Conservation (phyloP, 1,140 invertebrate genomes). For the Sitobion miscanthi region DNA sequence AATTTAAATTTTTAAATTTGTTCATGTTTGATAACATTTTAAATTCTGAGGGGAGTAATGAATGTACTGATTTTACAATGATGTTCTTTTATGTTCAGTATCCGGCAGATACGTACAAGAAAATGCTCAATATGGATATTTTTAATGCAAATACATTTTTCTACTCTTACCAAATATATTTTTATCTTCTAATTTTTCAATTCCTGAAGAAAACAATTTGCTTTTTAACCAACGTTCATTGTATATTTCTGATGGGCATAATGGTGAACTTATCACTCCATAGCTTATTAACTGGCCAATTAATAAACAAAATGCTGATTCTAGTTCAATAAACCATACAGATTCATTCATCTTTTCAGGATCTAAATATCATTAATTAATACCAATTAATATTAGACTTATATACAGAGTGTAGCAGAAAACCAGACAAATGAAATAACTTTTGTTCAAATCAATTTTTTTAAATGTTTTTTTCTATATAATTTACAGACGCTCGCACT, state of each 20-base stretch:
- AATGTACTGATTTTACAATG: too few relatives aligned
- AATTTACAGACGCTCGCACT: too few relatives aligned
- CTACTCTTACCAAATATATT: constrained; percentile 46
- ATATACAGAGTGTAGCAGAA: too few relatives aligned
- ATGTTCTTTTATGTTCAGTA: neutral
- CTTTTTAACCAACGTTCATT: constrained; percentile 66
- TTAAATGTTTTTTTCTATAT: too few relatives aligned
- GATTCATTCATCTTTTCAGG: constrained; percentile 61
- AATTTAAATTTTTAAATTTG: too few relatives aligned
- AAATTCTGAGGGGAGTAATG: too few relatives aligned
- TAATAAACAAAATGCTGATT: constrained; percentile 68
- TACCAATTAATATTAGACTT: neutral
- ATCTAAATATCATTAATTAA: neutral
- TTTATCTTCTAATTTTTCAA: constrained; percentile 62
- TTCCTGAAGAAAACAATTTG: constrained; percentile 66
- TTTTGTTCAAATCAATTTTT: too few relatives aligned
- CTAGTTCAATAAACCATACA: constrained; percentile 71
- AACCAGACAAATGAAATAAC: too few relatives aligned
- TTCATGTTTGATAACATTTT: too few relatives aligned
- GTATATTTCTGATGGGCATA: constrained; percentile 64
- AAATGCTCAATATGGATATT: neutral
- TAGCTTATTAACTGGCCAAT: constrained; percentile 70
- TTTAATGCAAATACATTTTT: neutral
- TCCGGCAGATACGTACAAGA: neutral
- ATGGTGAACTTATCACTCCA: constrained; percentile 66